Evolutionary conservation across 2,888 invertebrate genomes (phyloP), one percentile per base, ranked within the genome.

Genomic region (Pristionchus fissidentatus): DNA sequence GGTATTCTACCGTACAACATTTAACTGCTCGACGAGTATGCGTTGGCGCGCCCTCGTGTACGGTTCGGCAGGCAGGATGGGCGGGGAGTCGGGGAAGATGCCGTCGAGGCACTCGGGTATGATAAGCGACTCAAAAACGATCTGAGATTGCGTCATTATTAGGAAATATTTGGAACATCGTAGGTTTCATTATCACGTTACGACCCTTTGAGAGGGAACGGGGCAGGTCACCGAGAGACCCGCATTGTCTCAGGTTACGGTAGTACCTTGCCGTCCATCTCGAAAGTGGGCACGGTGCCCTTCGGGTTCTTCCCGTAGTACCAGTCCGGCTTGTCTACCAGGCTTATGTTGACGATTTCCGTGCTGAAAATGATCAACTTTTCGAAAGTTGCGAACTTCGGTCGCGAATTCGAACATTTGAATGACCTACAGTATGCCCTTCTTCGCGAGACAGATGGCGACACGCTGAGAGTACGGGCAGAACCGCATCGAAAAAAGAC

Each of bases 101-200:
- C 96, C 96, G 91, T 97, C 96, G 85, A 96, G 92, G 92, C 96
- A 96, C 87, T 95, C 95, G 87, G 95, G 95, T 86, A 96, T 95
- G 52, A 96, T 94, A 86, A 95, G 94, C 88, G 96, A 96, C 92
- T 96, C 96, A 90, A 95, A 95, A n/a, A 96, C 93, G 1, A 94
- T 94, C 85, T 95, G 81, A 46, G 43, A 81, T 32, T 38, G 19
- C 22, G 7, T 66, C 38, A 66, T 10, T 94, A 35, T 95, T 46
- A 46, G 46, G 46, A 10, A 46, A 46, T 46, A 10, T 7, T 10
- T 46, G 46, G 15, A 15, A 7, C 7, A 7, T 46, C 46, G 46
- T 10, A 46, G 15, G 46, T 15, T 15, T 7, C 46, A 10, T 46
- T 46, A 15, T 10, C 8, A 15, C 15, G 46, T 46, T 7, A 46